A percentile compares a stretch with the other conserved stretches of the same genome.
Conservation (phyloP, 2,888 invertebrate genomes). For the Danaus chrysippus region DNA sequence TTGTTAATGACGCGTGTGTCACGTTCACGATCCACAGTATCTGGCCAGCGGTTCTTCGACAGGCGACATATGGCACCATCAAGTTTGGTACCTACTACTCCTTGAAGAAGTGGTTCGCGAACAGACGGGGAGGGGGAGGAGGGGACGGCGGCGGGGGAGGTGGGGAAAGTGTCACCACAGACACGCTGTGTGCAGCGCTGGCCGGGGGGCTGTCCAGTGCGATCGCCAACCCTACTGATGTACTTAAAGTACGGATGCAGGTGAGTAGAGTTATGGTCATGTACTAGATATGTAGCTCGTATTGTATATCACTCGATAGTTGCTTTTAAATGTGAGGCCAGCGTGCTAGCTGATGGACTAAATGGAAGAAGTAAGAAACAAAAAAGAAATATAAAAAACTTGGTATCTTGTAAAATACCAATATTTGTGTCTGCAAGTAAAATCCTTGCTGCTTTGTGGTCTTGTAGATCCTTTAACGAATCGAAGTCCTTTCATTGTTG, state of each 20-base stretch:
- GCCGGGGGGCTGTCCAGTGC: slow-evolving; percentile 95
- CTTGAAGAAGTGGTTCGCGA: slow-evolving; percentile 84
- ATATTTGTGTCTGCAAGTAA: no score
- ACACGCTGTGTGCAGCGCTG: slow-evolving; percentile 89
- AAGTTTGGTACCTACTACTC: slow-evolving; percentile 98
- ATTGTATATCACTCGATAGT: no score
- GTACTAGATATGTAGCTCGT: no score
- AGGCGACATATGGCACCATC: slow-evolving; percentile 97
- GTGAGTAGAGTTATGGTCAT: slow-evolving; percentile 50
- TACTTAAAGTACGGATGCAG: slow-evolving; percentile 97
- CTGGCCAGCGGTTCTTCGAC: slow-evolving; percentile 94
- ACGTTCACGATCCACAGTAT: slow-evolving; percentile 80
- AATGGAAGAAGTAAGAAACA: no score
- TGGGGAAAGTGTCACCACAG: slow-evolving; percentile 79
- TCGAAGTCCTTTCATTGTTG: no score
- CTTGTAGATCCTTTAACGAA: no score
- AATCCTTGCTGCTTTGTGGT: no score
- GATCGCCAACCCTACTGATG: slow-evolving; percentile 98
- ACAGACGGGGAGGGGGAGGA: slow-evolving; percentile 69
- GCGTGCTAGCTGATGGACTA: no score
- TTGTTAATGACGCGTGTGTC: no score
- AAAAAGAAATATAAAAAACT: no score
- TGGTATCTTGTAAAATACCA: no score
- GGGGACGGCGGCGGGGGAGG: slow-evolving; percentile 67
- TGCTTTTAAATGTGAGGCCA: no score